Percentiles rank a stretch among this genome's conserved stretches.
phyloP scores from a whole-genome alignment of 2,888 invertebrate species.

The Zhuqinia jingwanae region DNA sequence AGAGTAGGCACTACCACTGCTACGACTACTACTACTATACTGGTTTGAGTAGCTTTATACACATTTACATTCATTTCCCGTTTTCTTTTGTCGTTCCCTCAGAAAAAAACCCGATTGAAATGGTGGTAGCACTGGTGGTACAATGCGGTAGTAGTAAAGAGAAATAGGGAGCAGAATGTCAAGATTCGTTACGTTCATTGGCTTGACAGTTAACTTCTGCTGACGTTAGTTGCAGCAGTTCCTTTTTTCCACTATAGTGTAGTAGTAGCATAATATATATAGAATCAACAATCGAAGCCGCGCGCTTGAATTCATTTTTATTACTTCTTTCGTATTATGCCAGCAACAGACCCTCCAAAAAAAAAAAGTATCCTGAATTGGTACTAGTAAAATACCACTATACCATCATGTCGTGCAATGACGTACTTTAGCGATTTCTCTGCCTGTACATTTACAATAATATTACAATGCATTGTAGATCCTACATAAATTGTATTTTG shows the following conservation, averaged over 20 bases:
- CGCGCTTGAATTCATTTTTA: not conserved
- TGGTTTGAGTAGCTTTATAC: no score
- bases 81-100: no score
- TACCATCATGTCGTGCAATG: not conserved
- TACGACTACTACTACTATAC: no score
- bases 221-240: constrained; percentile 38
- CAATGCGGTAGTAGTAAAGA: no score
- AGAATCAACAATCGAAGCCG: constrained; percentile 30
- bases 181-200: constrained; percentile 48
- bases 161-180: constrained; percentile 46
- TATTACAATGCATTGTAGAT: not conserved
- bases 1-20: no score
- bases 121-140: not conserved
- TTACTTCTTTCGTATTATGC: no score
- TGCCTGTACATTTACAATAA: not conserved
- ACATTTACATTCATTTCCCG: no score
- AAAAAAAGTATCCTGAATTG: no score
- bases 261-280: no score
- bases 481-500: not conserved
- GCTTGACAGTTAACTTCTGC: constrained; percentile 41
- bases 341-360: no score
- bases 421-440: not conserved
- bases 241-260: not conserved
- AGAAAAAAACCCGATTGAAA: not conserved
- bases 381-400: no score